Evolutionary conservation across 2,113 vertebrate genomes (phyloP), one percentile per base, ranked within the genome.

Genomic region (Mustela nigripes): DNA sequence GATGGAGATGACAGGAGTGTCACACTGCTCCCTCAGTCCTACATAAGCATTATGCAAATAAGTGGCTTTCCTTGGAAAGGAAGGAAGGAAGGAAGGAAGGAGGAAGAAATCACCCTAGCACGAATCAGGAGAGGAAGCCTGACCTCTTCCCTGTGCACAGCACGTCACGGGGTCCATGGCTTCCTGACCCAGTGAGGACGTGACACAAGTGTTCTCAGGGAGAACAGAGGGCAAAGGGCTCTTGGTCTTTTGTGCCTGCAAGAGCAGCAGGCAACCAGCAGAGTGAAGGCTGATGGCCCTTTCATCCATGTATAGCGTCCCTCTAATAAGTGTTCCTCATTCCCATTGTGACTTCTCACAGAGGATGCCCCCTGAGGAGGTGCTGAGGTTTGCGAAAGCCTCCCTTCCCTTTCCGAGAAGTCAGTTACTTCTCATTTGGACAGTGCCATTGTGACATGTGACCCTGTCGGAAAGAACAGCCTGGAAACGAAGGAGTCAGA

Each of bases 161-260:
- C 16, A 62, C 18, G 10, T 42, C 10, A 1, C 86, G 50, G 1
- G 81, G 65, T 28, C 92, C 26, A 0, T 62, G 67, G 3, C 10
- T 31, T 2, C 12, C 0, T 58, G 42, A 69, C 39, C 31, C 0
- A 1, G 3, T 33, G 0, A 82, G 10, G 7, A 39, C 22, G 39
- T 33, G 45, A 90, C n/a, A 56, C 1, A 2, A 81, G 84, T 21
- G 62, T 36, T n/a, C 53, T 67, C 24, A 4, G n/a, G 15, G 53
- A 1, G 28, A 53, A 16, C 31, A 63, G 65, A 92, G 24, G 73
- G 65, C 90, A 83, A 18, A 36, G 58, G 76, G 56, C 19, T 86
- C 36, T 90, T 83, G n/a, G 11, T 90, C 71, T 39, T 94, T 92
- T 91, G 36, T 94, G 74, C 63, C 45, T 79, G 19, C 4, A 79